phyloP scores from a whole-genome alignment of 1,140 invertebrate genomes.

The Brachionus plicatilis region DNA sequence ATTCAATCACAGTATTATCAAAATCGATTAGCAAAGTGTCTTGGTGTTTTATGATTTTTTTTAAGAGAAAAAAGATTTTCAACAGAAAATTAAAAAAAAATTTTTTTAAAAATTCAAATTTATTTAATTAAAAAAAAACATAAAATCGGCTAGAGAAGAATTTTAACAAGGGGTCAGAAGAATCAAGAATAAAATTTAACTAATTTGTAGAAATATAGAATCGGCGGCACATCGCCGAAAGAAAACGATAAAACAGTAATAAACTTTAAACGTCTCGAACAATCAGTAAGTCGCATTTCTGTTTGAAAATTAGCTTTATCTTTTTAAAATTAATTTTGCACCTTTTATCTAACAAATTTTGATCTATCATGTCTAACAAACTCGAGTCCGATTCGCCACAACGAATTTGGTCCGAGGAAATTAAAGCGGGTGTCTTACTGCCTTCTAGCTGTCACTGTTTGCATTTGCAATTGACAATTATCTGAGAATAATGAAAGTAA shows the following conservation, averaged over 20 bases:
- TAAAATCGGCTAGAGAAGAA: not conserved
- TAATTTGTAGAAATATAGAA: constrained; percentile 4
- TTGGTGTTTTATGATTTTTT: too few species aligned
- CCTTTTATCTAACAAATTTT: constrained; percentile 4
- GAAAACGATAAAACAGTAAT: not conserved
- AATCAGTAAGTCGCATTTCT: constrained; percentile 15
- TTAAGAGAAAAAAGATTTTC: too few species aligned
- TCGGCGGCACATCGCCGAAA: not conserved
- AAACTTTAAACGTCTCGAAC: constrained; percentile 7
- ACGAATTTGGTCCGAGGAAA: not conserved
- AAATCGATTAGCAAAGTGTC: too few species aligned
- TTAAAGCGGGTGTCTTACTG: not conserved
- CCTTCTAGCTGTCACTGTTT: constrained; percentile 9
- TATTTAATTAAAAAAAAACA: not conserved
- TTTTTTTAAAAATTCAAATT: too few species aligned
- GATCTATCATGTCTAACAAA: not conserved
- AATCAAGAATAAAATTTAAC: not conserved
- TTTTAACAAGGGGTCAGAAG: not conserved
- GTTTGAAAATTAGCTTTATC: not conserved
- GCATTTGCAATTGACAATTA: not conserved
- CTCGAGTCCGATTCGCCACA: not conserved
- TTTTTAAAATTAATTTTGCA: not conserved
- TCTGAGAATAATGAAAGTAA: not conserved
- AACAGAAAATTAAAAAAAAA: too few species aligned
- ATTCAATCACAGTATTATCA: too few species aligned